Evolutionary conservation across 2,113 vertebrate species (phyloP), one percentile per base, ranked within the genome.

Genomic region (Pionites leucogaster): DNA sequence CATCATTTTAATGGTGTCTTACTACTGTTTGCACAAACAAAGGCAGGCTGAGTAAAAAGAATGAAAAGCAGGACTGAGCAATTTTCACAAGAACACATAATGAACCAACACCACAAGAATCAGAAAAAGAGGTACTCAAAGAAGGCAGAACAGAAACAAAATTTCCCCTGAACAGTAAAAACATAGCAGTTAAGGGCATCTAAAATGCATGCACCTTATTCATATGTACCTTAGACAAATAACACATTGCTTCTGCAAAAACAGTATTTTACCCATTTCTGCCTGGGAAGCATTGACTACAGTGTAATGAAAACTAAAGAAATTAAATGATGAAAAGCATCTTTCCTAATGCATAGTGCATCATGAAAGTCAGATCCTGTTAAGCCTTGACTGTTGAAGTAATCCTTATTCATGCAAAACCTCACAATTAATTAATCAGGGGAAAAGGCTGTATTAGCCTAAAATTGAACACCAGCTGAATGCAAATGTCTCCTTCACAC

Each of bases 351-450:
- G 62, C 70, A 89, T 1, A 69, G 35, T 37, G n/a, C 90, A 94
- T 68, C 39, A 72, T 10, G 42, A 82, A 90, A 84, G 83, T 76
- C 91, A 94, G 90, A 62, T 86, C 79, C 77, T 92, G 69, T 88
- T 92, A 94, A 96, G 84, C 60, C 46, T 63, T 86, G 53, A 90
- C 89, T 85, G 80, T 11, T 65, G 39, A 94, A 94, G 76, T 72
- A 93, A 96, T 88, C 90, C 91, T 93, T 79, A 95, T 81, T 82
- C 63, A 86, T 87, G 92, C 92, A 93, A 92, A 96, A 93, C 29
- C 41, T 91, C 67, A 33, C 81, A 89, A 88, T 87, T 95, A 95
- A 95, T 95, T 95, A 50, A 94, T 76, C 69, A 81, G 65, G 62
- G 77, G 2, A 85, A 96, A 93, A 92, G 41, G 67, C 62, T 65